phyloP scores from a whole-genome alignment of 2,888 invertebrate species.

The Pandemis heparana region DNA sequence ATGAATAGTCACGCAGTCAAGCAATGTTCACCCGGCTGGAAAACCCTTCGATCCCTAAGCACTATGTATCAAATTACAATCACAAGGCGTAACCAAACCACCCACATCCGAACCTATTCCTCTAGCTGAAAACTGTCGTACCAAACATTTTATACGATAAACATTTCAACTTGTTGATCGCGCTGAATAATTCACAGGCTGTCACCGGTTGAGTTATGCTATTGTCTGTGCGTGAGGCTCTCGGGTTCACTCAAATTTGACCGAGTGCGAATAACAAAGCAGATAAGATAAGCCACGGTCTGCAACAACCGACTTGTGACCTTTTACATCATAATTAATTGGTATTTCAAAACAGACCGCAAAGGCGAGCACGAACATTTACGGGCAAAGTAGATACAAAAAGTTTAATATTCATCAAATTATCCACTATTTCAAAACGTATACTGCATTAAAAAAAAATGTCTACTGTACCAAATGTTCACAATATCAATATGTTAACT shows the following conservation, averaged over 20 bases:
- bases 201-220: slow-evolving; percentile 20
- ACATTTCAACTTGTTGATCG: slow-evolving; percentile 11
- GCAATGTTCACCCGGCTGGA: no score
- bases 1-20: no score
- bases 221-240: background rate
- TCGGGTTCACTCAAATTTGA: slow-evolving; percentile 2
- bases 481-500: no score
- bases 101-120: background rate
- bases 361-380: no score
- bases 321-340: background rate
- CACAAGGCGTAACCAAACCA: background rate
- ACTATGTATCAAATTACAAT: background rate
- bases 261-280: background rate
- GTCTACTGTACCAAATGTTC: no score
- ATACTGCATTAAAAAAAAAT: no score
- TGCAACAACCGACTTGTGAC: background rate
- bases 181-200: slow-evolving; percentile 5
- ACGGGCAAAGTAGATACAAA: no score
- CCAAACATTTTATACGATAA: background rate
- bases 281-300: background rate
- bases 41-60: background rate
- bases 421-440: no score
- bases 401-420: no score
- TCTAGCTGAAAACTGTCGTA: background rate
- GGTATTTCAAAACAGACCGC: no score